Base-by-base conservation (phyloP, 2,888 invertebrate genomes). In the Lepidonotus clava region DNA sequence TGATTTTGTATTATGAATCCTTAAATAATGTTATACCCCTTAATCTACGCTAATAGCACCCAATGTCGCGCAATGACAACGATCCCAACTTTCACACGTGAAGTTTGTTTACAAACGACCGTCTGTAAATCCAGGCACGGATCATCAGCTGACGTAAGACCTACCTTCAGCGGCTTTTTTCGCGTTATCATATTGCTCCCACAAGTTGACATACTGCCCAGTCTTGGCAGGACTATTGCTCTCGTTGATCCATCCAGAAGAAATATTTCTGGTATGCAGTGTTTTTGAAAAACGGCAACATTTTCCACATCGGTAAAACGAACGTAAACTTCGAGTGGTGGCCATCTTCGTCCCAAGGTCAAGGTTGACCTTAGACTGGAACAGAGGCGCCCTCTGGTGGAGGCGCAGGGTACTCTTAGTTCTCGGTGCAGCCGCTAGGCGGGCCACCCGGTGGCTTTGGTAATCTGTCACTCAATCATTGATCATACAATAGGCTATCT, bases 101-200 rank as follows among this genome's bases (percentile, higher is more conserved):
- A 40, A 46, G 24, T 40, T 46, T 80, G 53, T 53, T 80, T 53
- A 56, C 24, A 83, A 14, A 28, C 32, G 8, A 28, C 32, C 61
- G 32, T 61, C 8, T 28, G 8, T 11, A 53, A 21, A 18, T 80
- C 32, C 80, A 14, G 5, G 1, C 4, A 34, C 71, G 18, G 11
- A 34, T 11, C n/a, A 32, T 36, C 71, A 71, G 71, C 71, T 71
- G 71, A 71, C n/a, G 67, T 71, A 38, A 11, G 28, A 61, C 18
- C 24, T 83, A 84, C 83, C 84, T 84, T 67, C 53, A 24, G 71
- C 84, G n/a, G 34, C 66, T 34, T 84, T 38, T 53, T 87, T 87
- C 14, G 83, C 40, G 66, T 71, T 84, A 34, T 83, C 51, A 84
- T 87, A 87, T 36, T 84, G 84, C 53, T 46, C 84, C 87, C 87